Evolutionary conservation across 2,113 vertebrate species (phyloP).

Genomic region (Hypomesus transpacificus): DNA sequence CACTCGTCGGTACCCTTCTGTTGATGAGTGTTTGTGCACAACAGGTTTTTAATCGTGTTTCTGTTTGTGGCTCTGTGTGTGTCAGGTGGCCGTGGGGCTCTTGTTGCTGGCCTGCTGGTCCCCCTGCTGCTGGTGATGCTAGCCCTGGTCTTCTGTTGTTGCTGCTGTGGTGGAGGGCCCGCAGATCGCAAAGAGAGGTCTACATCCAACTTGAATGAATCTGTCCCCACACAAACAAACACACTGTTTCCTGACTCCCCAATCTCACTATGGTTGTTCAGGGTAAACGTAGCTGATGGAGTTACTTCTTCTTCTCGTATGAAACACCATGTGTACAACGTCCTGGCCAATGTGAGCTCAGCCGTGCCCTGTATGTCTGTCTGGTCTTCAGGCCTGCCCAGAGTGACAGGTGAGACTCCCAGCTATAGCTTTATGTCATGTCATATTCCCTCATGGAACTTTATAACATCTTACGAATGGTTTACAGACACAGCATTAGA

Average conservation of each 20-base stretch:
- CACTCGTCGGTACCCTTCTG: background rate
- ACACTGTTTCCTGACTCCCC: background rate
- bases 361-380: slow-evolving; percentile 79
- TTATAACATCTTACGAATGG: too few species aligned
- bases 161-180: slow-evolving; percentile 70
- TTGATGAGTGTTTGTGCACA: background rate
- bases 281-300: slow-evolving; percentile 56
- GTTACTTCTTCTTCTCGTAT: slow-evolving; percentile 73
- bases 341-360: slow-evolving; percentile 79
- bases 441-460: too few species aligned
- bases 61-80: slow-evolving; percentile 21
- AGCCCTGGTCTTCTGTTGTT: slow-evolving; percentile 76
- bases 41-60: background rate
- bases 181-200: slow-evolving; percentile 81
- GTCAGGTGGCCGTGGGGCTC: slow-evolving; percentile 62
- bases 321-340: slow-evolving; percentile 86
- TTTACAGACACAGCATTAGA: too few species aligned
- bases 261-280: background rate
- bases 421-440: too few species aligned
- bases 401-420: slow-evolving; percentile 83
- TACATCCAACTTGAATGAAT: background rate
- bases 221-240: background rate
- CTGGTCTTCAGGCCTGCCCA: slow-evolving; percentile 82
- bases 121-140: slow-evolving; percentile 75
- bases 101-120: slow-evolving; percentile 74